phyloP scores from a whole-genome alignment of 1,140 invertebrate genomes.

The Teleogryllus occipitalis region DNA sequence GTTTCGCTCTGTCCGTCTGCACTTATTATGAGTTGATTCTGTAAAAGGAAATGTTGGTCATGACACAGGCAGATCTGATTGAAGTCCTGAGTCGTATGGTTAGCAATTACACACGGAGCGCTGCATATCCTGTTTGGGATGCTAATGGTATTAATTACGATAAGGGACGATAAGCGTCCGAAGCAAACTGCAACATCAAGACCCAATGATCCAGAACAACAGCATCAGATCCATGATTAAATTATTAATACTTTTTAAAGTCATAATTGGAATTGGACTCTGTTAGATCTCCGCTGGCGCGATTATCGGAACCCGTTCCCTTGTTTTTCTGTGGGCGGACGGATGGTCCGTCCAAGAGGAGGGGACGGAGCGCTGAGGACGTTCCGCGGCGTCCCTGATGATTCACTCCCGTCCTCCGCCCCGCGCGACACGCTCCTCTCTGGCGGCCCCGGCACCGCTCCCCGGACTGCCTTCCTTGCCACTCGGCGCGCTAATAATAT shows the following conservation, averaged over 20 bases:
- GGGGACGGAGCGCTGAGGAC: neutral
- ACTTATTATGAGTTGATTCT: neutral
- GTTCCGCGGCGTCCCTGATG: neutral
- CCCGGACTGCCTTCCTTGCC: too few relatives aligned
- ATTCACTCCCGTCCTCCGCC: too few relatives aligned
- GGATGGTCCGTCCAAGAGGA: neutral
- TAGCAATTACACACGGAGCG: neutral
- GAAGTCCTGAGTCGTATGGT: neutral
- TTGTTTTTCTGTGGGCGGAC: neutral
- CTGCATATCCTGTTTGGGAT: conserved; percentile 1
- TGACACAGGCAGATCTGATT: neutral
- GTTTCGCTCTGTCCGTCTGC: neutral
- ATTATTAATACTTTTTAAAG: conserved; percentile 2
- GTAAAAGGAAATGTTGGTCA: neutral
- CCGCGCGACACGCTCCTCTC: too few relatives aligned
- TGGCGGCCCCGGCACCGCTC: too few relatives aligned
- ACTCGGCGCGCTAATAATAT: too few relatives aligned
- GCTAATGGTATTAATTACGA: conserved; percentile 5
- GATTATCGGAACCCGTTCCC: neutral
- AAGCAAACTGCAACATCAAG: conserved; percentile 1
- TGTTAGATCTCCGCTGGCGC: neutral
- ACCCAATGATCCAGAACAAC: conserved; percentile 3
- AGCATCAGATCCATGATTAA: neutral
- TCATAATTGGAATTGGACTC: conserved; percentile 1
- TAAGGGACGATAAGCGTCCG: neutral